A percentile compares a stretch with the other conserved stretches of the same genome.
These are phyloP conservation scores for Diorhabda carinulata DNA, from an alignment of 1,140 invertebrate genomes.

Conservation along the genomic window DNA sequence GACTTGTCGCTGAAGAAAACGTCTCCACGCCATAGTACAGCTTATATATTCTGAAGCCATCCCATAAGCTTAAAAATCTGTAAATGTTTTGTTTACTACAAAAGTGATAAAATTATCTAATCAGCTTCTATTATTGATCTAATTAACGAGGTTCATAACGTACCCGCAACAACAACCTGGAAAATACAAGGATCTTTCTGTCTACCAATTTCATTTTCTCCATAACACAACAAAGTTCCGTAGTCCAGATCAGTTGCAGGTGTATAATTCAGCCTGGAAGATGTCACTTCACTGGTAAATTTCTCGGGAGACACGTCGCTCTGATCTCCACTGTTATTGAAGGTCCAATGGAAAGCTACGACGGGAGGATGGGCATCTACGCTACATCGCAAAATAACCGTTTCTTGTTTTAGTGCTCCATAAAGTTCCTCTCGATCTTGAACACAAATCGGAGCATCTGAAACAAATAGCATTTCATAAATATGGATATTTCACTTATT, in stretches of 20 bases:
- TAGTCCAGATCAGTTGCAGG: constrained; percentile 83
- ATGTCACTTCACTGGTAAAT: constrained; percentile 62
- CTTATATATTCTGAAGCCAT: no score
- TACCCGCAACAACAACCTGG: constrained; percentile 70
- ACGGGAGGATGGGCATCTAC: constrained; percentile 81
- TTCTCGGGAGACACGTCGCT: constrained; percentile 66
- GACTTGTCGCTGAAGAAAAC: no score
- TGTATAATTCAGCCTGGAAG: constrained; percentile 78
- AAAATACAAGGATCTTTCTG: constrained; percentile 83
- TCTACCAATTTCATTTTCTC: constrained; percentile 72
- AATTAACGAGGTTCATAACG: constrained; percentile 26
- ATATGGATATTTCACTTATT: no score
- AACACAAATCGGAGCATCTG: constrained; percentile 79
- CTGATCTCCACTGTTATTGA: constrained; percentile 82
- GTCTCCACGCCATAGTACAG: no score
- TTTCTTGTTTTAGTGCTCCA: constrained; percentile 81
- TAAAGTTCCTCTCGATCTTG: constrained; percentile 70
- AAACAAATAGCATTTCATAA: constrained; percentile 9
- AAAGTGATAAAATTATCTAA: no score
- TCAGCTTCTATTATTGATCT: no score
- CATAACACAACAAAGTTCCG: constrained; percentile 81
- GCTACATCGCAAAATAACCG: constrained; percentile 73
- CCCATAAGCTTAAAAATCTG: no score
- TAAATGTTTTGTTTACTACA: no score
- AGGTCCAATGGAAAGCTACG: constrained; percentile 80